phyloP scores from a whole-genome alignment of 2,888 invertebrate species.

The Caenorhabditis sp. region DNA sequence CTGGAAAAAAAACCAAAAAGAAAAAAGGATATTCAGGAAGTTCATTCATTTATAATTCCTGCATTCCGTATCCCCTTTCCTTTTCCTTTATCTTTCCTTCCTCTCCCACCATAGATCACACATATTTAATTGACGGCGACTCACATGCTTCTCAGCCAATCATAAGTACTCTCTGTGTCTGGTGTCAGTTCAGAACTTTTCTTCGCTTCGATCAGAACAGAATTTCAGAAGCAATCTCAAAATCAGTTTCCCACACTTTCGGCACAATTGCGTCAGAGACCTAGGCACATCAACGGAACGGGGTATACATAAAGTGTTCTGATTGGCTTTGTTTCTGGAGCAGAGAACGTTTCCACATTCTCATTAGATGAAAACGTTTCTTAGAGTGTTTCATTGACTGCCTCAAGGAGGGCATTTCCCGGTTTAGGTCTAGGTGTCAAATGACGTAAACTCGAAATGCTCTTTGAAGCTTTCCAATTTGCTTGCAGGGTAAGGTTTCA shows the following conservation, averaged over 20 bases:
- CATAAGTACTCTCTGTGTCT: neutral
- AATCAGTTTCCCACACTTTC: neutral
- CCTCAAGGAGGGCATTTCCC: neutral
- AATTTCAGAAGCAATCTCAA: neutral
- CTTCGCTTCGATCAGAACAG: neutral
- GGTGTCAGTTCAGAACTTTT: neutral
- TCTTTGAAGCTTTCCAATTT: slow-evolving; percentile 43
- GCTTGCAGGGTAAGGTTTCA: neutral
- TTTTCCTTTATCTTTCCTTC: neutral
- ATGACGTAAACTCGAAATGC: slow-evolving; percentile 41
- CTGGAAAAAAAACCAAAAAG: no score
- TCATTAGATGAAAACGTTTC: slow-evolving; percentile 13
- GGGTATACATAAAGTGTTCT: no score
- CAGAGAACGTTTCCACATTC: no score
- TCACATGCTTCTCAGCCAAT: neutral
- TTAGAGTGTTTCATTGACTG: neutral
- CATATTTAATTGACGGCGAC: neutral
- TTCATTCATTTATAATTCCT: neutral
- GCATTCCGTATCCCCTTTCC: neutral
- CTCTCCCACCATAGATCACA: neutral
- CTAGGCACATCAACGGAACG: no score
- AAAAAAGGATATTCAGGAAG: neutral
- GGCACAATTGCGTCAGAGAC: neutral
- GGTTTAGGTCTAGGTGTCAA: slow-evolving; percentile 30
- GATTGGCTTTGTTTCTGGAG: no score